phyloP scores from a whole-genome alignment of 2,113 vertebrate genomes.

The Hemiscyllium ocellatum region DNA sequence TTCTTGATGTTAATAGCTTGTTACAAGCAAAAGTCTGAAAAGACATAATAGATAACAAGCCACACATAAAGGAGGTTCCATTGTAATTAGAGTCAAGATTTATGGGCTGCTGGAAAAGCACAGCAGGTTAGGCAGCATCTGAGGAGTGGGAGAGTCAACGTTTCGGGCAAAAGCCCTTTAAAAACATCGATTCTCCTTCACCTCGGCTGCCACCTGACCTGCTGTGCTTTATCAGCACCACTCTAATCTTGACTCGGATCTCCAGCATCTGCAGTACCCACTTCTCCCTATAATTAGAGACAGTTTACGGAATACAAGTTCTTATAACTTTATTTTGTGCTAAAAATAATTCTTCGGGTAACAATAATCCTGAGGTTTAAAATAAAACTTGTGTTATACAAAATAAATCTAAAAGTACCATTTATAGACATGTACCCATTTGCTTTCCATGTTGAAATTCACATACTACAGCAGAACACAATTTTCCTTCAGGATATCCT shows the following conservation, averaged over 20 bases:
- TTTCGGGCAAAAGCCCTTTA: too few species aligned
- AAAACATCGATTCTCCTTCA: too few species aligned
- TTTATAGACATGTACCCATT: not conserved
- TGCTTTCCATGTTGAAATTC: not conserved
- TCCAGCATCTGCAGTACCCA: too few species aligned
- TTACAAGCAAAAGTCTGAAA: too few species aligned
- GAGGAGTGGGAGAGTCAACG: too few species aligned
- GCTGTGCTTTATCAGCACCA: too few species aligned
- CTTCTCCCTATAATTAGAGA: too few species aligned
- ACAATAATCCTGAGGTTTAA: not conserved
- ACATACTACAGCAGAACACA: not conserved
- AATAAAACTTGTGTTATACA: not conserved
- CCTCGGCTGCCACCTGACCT: too few species aligned
- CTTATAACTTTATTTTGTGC: not conserved
- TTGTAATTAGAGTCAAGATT: not conserved
- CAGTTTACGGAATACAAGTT: not conserved
- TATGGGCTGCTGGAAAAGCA: too few species aligned
- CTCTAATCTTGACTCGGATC: too few species aligned
- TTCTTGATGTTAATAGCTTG: not conserved
- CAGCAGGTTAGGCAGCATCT: too few species aligned
- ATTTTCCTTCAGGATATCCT: not conserved
- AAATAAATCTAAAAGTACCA: not conserved
- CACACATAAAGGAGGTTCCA: not conserved
- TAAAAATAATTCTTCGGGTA: too few species aligned
- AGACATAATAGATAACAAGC: not conserved